A percentile compares a stretch with the other conserved stretches of the same genome.
These are phyloP conservation scores for Cyprinus carpio DNA, from an alignment of 2,113 vertebrate species.

Conservation along the genomic window DNA sequence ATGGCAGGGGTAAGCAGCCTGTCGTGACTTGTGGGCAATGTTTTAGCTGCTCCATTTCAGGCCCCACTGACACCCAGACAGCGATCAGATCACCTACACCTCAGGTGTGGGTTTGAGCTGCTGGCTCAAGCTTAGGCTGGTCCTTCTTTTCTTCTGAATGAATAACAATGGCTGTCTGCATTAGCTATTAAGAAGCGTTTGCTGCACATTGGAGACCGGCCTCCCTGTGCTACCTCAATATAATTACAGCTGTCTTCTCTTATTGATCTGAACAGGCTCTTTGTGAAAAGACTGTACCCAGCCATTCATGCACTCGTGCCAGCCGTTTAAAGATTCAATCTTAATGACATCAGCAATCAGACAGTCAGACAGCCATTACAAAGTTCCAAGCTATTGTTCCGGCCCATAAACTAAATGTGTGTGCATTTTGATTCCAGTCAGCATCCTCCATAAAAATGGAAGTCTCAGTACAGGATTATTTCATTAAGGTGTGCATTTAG, in stretches of 20 bases:
- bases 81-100: background rate
- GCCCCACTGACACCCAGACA: constrained; percentile 17
- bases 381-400: background rate
- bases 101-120: background rate
- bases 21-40: constrained; percentile 45
- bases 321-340: constrained; percentile 23
- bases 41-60: constrained; percentile 43
- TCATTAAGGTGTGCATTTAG: background rate
- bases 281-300: constrained; percentile 25
- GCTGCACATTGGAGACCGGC: background rate
- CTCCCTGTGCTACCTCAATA: constrained; percentile 21
- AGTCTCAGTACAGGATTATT: background rate
- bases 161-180: constrained; percentile 7
- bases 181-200: constrained; percentile 17
- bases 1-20: constrained; percentile 37
- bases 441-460: background rate
- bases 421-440: background rate
- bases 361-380: constrained; percentile 15
- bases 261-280: constrained; percentile 45
- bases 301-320: constrained; percentile 6
- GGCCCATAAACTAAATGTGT: constrained; percentile 21
- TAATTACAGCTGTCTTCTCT: constrained; percentile 49
- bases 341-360: constrained; percentile 38
- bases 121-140: background rate
- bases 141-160: background rate